These are phyloP conservation scores for Mechanitis messenoides DNA, from an alignment of 2,888 invertebrate species.

Conservation along the genomic window DNA sequence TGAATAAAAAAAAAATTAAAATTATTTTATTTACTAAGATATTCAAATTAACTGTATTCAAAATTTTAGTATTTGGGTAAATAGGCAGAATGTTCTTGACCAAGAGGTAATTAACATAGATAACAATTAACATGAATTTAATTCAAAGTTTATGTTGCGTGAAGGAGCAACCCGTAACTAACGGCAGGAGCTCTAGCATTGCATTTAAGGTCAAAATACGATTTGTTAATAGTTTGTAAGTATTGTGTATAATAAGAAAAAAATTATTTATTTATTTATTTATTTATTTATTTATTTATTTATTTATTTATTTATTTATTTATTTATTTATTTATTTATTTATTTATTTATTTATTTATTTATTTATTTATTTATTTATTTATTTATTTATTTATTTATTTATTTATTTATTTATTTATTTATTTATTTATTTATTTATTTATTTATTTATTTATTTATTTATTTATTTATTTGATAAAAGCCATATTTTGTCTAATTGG, in stretches of 20 bases:
- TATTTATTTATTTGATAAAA: too few relatives aligned
- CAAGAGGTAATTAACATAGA: constrained; percentile 27
- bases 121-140: constrained; percentile 26
- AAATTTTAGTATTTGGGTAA: neutral
- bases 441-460: too few relatives aligned
- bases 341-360: neutral
- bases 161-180: constrained; percentile 23
- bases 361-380: too few relatives aligned
- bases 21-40: too few relatives aligned
- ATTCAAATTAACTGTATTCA: too few relatives aligned
- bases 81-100: constrained; percentile 24
- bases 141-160: constrained; percentile 29
- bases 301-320: neutral
- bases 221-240: constrained; percentile 13
- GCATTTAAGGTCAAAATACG: constrained; percentile 17
- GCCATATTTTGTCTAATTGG: too few relatives aligned
- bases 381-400: neutral
- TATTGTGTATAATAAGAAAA: neutral
- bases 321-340: too few relatives aligned
- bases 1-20: too few relatives aligned
- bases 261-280: neutral
- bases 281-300: too few relatives aligned
- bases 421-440: neutral
- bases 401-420: too few relatives aligned
- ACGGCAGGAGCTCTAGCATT: constrained; percentile 14